These are phyloP conservation scores for Ptiloglossa arizonensis DNA, from an alignment of 1,140 invertebrate genomes.

Conservation along the genomic window DNA sequence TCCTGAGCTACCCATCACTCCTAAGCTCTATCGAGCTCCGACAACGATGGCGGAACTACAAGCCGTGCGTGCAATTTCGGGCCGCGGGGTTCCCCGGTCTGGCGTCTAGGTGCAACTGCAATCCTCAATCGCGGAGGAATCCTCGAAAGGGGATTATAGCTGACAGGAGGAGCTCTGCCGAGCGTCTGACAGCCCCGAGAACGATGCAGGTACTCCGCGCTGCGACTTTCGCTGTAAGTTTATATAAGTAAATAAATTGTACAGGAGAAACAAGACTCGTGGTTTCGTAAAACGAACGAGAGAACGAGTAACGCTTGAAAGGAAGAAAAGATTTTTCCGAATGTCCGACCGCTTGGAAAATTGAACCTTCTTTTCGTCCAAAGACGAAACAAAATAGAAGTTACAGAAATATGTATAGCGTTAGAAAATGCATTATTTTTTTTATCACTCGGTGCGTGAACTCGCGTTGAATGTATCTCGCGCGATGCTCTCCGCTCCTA, in stretches of 20 bases:
- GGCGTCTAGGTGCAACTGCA: background rate
- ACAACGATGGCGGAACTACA: too few species aligned
- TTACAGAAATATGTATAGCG: too few species aligned
- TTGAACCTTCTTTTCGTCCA: too few species aligned
- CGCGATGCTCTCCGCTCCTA: background rate
- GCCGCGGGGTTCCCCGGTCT: background rate
- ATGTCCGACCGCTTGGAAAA: too few species aligned
- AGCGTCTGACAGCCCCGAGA: background rate
- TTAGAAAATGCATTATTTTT: too few species aligned
- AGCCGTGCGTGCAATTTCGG: background rate
- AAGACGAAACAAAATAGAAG: too few species aligned
- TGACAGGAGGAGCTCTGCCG: background rate
- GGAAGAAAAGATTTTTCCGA: too few species aligned
- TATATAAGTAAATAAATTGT: too few species aligned
- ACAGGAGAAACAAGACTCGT: too few species aligned
- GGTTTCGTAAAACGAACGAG: too few species aligned
- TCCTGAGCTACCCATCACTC: constrained; percentile 17
- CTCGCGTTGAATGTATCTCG: background rate
- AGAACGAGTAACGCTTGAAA: too few species aligned
- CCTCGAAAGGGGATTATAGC: background rate
- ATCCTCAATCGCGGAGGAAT: constrained; percentile 3
- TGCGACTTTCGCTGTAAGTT: background rate
- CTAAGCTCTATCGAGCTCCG: background rate
- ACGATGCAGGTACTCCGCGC: background rate
- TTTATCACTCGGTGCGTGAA: too few species aligned